A percentile compares a stretch with the other conserved stretches of the same genome.
Evolutionary conservation across 2,888 invertebrate species (phyloP).

Genomic region (Ellobium chinense): DNA sequence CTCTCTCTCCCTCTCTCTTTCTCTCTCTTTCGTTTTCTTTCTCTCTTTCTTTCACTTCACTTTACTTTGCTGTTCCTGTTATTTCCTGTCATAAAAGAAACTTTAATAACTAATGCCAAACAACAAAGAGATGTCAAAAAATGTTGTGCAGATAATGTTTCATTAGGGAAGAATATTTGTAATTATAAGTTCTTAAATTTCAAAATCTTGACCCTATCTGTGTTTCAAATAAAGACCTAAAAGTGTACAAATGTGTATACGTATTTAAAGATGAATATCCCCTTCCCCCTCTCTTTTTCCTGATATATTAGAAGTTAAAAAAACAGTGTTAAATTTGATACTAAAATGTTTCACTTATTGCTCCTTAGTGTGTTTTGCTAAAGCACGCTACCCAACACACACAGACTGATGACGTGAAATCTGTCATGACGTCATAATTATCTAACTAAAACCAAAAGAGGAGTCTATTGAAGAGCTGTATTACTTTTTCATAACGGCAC

Average conservation of each 20-base stretch:
- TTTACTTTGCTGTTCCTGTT: too few relatives aligned
- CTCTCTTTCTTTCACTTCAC: neutral
- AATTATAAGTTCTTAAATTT: too few relatives aligned
- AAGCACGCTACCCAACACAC: too few relatives aligned
- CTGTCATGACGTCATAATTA: neutral
- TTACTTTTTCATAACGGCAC: conserved; percentile 40
- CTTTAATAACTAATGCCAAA: neutral
- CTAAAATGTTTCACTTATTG: too few relatives aligned
- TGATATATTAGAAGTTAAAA: too few relatives aligned
- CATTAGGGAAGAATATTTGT: neutral
- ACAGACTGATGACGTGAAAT: neutral
- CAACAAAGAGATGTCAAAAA: neutral
- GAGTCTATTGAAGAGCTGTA: neutral
- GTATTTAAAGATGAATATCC: too few relatives aligned
- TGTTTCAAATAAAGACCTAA: too few relatives aligned
- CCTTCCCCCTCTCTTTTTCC: too few relatives aligned
- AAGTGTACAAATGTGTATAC: too few relatives aligned
- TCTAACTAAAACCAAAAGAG: neutral
- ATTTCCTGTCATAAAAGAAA: too few relatives aligned
- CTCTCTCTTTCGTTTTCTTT: neutral
- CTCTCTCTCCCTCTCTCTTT: conserved; percentile 30
- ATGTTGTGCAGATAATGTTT: neutral
- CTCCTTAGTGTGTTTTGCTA: too few relatives aligned
- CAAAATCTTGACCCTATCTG: too few relatives aligned
- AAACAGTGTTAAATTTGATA: neutral